These are phyloP conservation scores for Ceyx margarethae DNA, from an alignment of 2,113 vertebrate species.

Conservation along the genomic window DNA sequence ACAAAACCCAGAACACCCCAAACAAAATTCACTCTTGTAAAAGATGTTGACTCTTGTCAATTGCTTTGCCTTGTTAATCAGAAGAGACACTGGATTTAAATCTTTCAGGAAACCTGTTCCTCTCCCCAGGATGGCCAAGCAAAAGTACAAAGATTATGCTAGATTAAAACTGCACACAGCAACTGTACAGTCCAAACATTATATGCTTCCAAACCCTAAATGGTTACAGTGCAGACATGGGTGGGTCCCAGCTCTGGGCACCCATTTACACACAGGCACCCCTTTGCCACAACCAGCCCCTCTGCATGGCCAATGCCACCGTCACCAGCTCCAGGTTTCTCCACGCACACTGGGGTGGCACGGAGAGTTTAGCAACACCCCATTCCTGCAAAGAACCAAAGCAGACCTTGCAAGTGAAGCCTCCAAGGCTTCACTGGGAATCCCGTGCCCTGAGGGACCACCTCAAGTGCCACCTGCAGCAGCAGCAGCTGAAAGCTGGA, in stretches of 20 bases:
- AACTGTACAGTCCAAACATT: neutral
- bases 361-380: accelerated
- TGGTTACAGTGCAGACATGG: accelerated
- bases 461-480: accelerated
- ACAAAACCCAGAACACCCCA: too few species aligned
- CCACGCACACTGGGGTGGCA: accelerated
- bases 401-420: accelerated
- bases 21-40: neutral
- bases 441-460: accelerated
- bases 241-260: neutral
- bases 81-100: neutral
- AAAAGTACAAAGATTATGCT: neutral
- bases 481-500: accelerated
- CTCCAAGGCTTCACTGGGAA: neutral
- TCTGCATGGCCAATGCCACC: accelerated
- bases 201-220: neutral
- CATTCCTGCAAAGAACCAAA: neutral
- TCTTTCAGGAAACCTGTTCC: neutral
- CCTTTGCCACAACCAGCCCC: neutral
- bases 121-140: neutral
- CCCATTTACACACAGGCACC: neutral
- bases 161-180: neutral
- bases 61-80: neutral
- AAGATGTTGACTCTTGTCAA: neutral
- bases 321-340: neutral